Percentiles rank a stretch among this genome's conserved stretches.
Evolutionary conservation across 1,140 invertebrate species (phyloP).

Genomic region (Cryptotermes secundus): DNA sequence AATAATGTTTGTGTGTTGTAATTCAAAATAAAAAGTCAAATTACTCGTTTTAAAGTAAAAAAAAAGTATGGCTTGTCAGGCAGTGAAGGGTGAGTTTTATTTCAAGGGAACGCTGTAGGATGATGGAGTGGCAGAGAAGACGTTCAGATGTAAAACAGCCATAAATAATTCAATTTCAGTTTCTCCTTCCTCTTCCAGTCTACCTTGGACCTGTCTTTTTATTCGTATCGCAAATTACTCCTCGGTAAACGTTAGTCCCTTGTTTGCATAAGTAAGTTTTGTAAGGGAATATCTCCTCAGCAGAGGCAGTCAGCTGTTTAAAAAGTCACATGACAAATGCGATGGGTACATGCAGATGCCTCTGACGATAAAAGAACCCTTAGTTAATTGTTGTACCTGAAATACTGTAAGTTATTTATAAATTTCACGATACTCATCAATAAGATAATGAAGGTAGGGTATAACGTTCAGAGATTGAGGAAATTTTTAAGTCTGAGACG

Average conservation of each 20-base stretch:
- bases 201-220: background rate
- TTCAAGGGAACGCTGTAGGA: background rate
- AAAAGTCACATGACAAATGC: background rate
- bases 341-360: background rate
- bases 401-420: too few relatives aligned
- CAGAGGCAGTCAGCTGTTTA: background rate
- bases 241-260: background rate
- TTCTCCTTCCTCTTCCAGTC: background rate
- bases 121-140: background rate
- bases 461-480: too few relatives aligned
- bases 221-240: background rate
- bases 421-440: too few relatives aligned
- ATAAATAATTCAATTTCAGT: conserved; percentile 1
- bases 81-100: background rate
- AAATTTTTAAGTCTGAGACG: too few relatives aligned
- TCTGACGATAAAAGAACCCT: too few relatives aligned
- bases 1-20: too few relatives aligned
- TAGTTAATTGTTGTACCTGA: too few relatives aligned
- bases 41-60: background rate
- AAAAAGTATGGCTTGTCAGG: background rate
- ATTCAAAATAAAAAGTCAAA: too few relatives aligned
- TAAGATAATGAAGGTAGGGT: too few relatives aligned
- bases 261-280: background rate
- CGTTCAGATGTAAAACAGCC: background rate
- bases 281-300: background rate